phyloP scores from a whole-genome alignment of 2,113 vertebrate genomes.

The Strix aluco region DNA sequence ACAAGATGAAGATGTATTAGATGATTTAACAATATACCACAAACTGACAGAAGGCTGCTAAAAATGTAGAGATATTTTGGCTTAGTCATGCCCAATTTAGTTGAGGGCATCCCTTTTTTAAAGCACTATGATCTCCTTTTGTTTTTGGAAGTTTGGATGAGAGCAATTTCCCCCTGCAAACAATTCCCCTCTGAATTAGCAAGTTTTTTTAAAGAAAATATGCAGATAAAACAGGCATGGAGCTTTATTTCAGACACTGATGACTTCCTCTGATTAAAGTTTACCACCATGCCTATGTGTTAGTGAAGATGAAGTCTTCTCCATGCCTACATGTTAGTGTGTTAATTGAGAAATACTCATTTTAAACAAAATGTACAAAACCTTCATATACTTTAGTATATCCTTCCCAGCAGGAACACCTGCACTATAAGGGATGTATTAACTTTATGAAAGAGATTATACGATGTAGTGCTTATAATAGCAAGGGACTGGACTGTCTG shows the following conservation, averaged over 20 bases:
- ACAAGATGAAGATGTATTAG: neutral
- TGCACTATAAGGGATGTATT: neutral
- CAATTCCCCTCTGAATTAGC: neutral
- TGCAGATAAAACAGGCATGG: neutral
- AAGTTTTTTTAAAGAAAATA: neutral
- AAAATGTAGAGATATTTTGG: neutral
- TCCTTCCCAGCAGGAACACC: neutral
- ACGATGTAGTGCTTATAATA: neutral
- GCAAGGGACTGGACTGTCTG: neutral
- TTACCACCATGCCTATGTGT: neutral
- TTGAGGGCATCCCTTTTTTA: neutral
- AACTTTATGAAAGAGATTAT: neutral
- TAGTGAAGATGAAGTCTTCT: neutral
- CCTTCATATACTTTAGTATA: neutral
- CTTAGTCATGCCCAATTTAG: neutral
- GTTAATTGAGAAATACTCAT: neutral
- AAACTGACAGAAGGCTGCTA: neutral
- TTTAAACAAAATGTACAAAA: neutral
- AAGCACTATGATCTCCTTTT: neutral
- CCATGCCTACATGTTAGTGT: neutral
- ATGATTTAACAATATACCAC: neutral
- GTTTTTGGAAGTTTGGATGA: neutral
- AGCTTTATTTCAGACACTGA: neutral
- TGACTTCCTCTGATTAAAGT: neutral
- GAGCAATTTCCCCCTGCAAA: neutral